Evolutionary conservation across 2,888 invertebrate species (phyloP).

Genomic region (Gasteruption jaculator): DNA sequence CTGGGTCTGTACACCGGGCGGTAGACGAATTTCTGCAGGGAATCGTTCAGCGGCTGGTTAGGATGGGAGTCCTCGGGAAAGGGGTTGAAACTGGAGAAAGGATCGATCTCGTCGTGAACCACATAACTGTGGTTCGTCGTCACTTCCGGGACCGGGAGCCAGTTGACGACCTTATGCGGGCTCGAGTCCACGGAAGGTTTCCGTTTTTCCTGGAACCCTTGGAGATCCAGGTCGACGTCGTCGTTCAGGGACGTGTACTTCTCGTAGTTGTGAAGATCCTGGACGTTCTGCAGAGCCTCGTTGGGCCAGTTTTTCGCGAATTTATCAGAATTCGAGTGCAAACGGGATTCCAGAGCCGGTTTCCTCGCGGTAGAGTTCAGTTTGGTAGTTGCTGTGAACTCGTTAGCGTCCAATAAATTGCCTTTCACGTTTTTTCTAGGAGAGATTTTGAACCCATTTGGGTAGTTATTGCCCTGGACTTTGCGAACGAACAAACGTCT

Average conservation of each 20-base stretch:
- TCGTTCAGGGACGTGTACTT: slow-evolving; percentile 36
- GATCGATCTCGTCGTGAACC: slow-evolving; percentile 18
- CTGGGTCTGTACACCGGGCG: slow-evolving; percentile 25
- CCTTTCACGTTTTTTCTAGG: no score
- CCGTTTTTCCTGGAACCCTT: slow-evolving; percentile 7
- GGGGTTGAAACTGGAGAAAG: slow-evolving; percentile 19
- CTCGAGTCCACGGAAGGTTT: slow-evolving; percentile 23
- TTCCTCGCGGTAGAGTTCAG: slow-evolving; percentile 14
- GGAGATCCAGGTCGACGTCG: background rate
- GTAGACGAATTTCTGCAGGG: no score
- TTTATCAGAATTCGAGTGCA: no score
- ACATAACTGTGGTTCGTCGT: slow-evolving; percentile 25
- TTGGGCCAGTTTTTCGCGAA: slow-evolving; percentile 45
- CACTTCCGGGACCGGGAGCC: slow-evolving; percentile 38
- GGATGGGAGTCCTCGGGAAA: slow-evolving; percentile 11
- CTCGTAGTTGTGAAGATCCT: slow-evolving; percentile 42
- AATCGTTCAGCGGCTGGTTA: background rate
- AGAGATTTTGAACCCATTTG: no score
- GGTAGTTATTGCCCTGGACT: no score
- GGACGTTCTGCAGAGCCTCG: slow-evolving; percentile 30
- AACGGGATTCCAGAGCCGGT: background rate
- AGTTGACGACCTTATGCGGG: slow-evolving; percentile 33
- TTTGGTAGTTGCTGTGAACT: background rate
- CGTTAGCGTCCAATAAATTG: no score
- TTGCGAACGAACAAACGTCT: no score